Percentiles rank a stretch among this genome's conserved stretches.
Evolutionary conservation across 1,140 invertebrate species (phyloP).

Genomic region (Lasioglossum albipes): DNA sequence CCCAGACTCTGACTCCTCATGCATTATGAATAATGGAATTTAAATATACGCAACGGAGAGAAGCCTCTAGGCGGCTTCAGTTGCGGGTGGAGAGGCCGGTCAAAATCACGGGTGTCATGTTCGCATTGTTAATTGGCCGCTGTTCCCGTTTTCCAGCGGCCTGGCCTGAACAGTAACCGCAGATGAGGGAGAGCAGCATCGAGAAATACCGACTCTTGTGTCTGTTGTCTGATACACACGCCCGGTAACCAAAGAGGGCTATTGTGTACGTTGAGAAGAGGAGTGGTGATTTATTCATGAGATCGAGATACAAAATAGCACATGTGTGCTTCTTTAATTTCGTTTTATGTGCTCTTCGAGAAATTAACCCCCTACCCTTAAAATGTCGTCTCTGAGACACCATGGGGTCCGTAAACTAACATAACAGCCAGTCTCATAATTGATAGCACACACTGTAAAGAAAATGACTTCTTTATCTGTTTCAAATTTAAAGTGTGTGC

Average conservation of each 20-base stretch:
- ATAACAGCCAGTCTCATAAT: no score
- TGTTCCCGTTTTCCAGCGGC: slow-evolving; percentile 56
- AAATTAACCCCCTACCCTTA: no score
- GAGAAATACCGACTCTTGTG: slow-evolving; percentile 8
- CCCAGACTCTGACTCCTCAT: slow-evolving; percentile 59
- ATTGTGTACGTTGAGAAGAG: slow-evolving; percentile 19
- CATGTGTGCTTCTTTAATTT: no score
- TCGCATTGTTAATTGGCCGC: slow-evolving; percentile 72
- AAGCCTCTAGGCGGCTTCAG: slow-evolving; percentile 51
- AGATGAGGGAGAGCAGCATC: slow-evolving; percentile 21
- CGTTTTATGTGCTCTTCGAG: no score
- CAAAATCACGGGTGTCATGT: slow-evolving; percentile 62
- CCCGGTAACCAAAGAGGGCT: slow-evolving; percentile 13
- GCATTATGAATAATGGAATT: slow-evolving; percentile 77
- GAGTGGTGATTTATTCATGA: neutral
- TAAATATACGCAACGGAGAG: slow-evolving; percentile 69
- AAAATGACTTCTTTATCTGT: no score
- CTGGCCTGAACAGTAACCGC: slow-evolving; percentile 15
- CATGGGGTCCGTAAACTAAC: no score
- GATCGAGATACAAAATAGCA: neutral
- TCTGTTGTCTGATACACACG: slow-evolving; percentile 37
- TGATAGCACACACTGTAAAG: no score
- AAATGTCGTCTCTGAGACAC: no score
- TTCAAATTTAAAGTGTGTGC: no score
- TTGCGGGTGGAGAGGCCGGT: slow-evolving; percentile 23